Evolutionary conservation across 2,113 vertebrate genomes (phyloP).

Genomic region (Indri indri): DNA sequence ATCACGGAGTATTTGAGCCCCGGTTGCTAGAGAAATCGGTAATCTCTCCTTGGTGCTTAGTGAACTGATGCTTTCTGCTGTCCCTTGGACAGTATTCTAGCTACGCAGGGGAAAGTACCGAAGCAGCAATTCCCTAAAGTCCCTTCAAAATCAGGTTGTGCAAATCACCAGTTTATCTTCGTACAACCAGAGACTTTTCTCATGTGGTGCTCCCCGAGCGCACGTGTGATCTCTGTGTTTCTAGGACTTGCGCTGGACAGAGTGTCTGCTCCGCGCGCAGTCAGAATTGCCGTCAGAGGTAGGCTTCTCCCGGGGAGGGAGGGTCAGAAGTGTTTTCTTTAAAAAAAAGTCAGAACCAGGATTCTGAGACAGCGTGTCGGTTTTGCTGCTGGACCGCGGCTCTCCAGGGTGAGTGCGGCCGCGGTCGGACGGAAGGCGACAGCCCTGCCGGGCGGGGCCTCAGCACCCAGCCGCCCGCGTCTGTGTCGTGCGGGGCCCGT

Average conservation of each 20-base stretch:
- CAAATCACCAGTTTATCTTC: neutral
- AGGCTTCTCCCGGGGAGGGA: neutral
- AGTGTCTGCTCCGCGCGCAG: rapidly evolving
- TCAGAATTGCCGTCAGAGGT: rapidly evolving
- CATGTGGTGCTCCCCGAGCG: rapidly evolving
- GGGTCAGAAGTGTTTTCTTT: neutral
- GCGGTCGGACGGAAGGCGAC: rapidly evolving
- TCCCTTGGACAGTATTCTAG: rapidly evolving
- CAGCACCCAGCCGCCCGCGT: rapidly evolving
- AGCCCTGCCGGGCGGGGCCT: rapidly evolving
- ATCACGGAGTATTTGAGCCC: rapidly evolving
- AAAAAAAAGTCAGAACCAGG: no score
- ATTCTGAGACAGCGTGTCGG: rapidly evolving
- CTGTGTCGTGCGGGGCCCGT: neutral
- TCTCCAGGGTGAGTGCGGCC: rapidly evolving
- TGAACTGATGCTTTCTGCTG: neutral
- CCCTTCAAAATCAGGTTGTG: neutral
- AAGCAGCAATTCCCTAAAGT: no score
- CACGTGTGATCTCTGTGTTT: rapidly evolving
- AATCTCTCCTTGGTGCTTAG: rapidly evolving
- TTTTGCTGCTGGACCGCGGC: rapidly evolving
- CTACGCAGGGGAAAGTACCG: rapidly evolving
- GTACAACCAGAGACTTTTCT: neutral
- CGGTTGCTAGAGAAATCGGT: rapidly evolving
- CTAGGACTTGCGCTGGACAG: neutral